Conservation (phyloP, 2,113 vertebrate species). For the Eurypyga helias region DNA sequence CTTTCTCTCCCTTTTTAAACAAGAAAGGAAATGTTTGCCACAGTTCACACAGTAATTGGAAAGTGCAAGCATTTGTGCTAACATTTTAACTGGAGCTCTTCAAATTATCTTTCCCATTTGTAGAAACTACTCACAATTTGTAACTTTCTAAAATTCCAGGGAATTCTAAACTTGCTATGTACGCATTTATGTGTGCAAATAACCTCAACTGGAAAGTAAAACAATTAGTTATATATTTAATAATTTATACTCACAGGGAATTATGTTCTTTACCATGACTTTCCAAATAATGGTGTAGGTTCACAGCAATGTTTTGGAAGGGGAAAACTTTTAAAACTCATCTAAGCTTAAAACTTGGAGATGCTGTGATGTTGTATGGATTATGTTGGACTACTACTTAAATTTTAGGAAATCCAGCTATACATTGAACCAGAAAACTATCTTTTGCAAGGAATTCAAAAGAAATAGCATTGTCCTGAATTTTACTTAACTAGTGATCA, state of each 20-base stretch:
- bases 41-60: background rate
- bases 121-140: background rate
- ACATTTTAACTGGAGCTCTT: background rate
- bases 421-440: background rate
- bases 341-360: no score
- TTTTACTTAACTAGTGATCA: background rate
- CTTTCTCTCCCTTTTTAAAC: background rate
- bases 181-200: background rate
- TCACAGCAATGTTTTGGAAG: background rate
- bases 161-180: background rate
- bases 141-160: background rate
- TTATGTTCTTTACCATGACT: background rate
- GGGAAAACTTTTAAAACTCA: no score
- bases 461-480: background rate
- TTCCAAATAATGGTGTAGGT: background rate
- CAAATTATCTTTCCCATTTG: background rate
- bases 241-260: background rate
- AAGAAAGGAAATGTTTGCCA: background rate
- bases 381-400: background rate
- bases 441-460: background rate
- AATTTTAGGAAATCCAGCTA: background rate
- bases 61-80: background rate
- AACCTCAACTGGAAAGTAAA: background rate
- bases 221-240: background rate
- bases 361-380: background rate